Conservation (phyloP, 2,797 vertebrate genomes). For the Rhynchotus rufescens region DNA sequence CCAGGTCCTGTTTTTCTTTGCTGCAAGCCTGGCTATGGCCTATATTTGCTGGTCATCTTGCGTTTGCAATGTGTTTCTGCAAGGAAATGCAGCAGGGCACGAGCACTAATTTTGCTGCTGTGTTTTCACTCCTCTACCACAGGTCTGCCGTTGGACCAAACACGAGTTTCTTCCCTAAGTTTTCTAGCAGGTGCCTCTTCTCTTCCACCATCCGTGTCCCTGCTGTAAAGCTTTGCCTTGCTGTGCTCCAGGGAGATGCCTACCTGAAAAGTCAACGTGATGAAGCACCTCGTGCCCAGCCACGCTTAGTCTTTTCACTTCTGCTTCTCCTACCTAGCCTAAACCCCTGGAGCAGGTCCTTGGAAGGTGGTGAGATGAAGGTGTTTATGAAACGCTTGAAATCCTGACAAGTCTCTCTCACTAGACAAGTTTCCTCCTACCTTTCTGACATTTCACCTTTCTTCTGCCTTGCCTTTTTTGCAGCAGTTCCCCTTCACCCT, state of each 20-base stretch:
- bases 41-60: not conserved
- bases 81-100: not conserved
- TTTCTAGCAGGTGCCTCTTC: not conserved
- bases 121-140: not conserved
- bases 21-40: not conserved
- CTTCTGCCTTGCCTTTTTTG: not conserved
- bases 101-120: not conserved
- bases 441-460: not conserved
- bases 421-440: not conserved
- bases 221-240: fast-evolving
- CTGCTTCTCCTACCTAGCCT: not conserved
- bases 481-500: not conserved
- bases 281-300: not conserved
- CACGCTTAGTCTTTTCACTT: not conserved
- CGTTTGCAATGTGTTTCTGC: not conserved
- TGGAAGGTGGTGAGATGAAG: too few species aligned
- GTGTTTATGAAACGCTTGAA: not conserved
- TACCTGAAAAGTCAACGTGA: not conserved
- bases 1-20: not conserved
- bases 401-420: not conserved
- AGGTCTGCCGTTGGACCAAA: not conserved
- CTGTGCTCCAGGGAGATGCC: not conserved
- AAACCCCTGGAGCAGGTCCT: not conserved
- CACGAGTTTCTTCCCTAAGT: not conserved
- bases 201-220: not conserved